Conservation (phyloP, 2,888 invertebrate species). For the Willowsia nigromaculata region DNA sequence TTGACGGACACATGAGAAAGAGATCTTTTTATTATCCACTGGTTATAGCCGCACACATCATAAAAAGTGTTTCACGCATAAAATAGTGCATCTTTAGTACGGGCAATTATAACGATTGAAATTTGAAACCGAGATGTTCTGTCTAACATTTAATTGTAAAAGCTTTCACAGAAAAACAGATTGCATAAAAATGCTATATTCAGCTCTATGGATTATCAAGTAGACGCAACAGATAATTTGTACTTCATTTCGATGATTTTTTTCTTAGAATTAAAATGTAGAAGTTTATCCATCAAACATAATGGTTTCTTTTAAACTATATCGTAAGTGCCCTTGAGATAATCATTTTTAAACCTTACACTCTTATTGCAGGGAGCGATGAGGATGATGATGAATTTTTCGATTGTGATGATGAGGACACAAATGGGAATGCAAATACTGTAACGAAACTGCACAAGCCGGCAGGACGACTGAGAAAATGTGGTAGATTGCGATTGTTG, state of each 20-base stretch:
- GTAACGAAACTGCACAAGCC: slow-evolving; percentile 84
- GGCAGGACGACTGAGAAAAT: slow-evolving; percentile 86
- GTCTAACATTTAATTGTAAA: not conserved
- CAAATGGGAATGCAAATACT: slow-evolving; percentile 33
- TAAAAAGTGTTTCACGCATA: not conserved
- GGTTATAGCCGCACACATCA: not conserved
- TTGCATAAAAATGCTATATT: not conserved
- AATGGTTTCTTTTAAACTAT: not conserved
- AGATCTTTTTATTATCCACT: not conserved
- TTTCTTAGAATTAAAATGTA: not conserved
- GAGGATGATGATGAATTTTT: slow-evolving; percentile 87
- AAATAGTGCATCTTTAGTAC: not conserved
- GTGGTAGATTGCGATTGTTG: slow-evolving; percentile 86
- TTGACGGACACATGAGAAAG: slow-evolving; percentile 10
- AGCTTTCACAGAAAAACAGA: not conserved
- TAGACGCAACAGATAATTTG: not conserved
- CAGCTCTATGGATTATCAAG: not conserved
- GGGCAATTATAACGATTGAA: slow-evolving; percentile 18
- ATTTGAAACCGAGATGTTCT: not conserved
- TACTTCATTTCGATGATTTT: not conserved
- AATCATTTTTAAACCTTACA: not conserved
- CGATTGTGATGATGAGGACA: slow-evolving; percentile 84
- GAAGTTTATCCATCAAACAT: not conserved
- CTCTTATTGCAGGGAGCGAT: slow-evolving; percentile 79
- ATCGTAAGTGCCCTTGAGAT: not conserved